A percentile compares a stretch with the other conserved stretches of the same genome.
Evolutionary conservation across 1,140 invertebrate genomes (phyloP).

Genomic region (Chrysoperla carnea): DNA sequence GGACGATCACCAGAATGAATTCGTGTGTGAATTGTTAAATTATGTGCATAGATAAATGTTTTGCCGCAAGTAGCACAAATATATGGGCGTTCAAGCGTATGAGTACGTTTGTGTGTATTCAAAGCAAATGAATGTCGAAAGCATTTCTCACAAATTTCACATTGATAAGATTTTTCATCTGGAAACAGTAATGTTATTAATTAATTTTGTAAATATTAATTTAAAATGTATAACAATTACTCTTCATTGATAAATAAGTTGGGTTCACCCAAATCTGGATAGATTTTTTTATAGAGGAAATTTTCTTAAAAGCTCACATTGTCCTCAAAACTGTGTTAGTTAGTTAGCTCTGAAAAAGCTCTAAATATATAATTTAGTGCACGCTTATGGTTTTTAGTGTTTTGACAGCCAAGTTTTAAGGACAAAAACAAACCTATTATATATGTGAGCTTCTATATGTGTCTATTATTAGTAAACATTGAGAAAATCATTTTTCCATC

Average conservation of each 20-base stretch:
- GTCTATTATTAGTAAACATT: no score
- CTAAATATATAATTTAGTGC: no score
- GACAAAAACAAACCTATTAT: no score
- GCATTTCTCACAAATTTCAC: conserved; percentile 34
- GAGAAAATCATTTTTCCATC: no score
- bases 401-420: no score
- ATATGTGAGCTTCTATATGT: no score
- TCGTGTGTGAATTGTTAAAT: conserved; percentile 67
- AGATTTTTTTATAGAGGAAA: background rate
- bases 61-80: conserved; percentile 16
- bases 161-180: conserved; percentile 33
- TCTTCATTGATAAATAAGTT: no score
- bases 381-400: no score
- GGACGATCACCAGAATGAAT: conserved; percentile 39
- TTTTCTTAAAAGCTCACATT: background rate
- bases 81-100: conserved; percentile 29
- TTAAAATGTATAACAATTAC: no score
- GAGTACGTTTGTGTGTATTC: conserved; percentile 67
- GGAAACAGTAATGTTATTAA: conserved; percentile 1
- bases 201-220: background rate
- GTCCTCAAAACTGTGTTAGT: no score
- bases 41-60: conserved; percentile 35
- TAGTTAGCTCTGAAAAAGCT: no score
- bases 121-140: conserved; percentile 59
- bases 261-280: no score